These are phyloP conservation scores for Apolygus lucorum DNA, from an alignment of 1,140 invertebrate species.

Conservation along the genomic window DNA sequence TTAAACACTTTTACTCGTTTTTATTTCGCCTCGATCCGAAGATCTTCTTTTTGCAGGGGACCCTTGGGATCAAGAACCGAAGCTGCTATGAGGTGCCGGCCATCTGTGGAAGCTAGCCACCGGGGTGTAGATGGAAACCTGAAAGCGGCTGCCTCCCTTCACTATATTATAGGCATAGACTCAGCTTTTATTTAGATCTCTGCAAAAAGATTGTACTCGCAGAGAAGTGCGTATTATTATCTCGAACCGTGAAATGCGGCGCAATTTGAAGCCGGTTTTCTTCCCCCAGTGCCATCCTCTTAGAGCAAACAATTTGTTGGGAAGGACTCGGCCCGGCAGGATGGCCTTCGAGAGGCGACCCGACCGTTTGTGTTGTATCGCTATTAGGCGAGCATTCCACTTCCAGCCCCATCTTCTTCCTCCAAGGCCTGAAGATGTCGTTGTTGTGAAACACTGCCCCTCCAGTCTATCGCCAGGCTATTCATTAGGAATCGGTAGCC, in stretches of 20 bases:
- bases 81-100: not conserved
- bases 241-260: not conserved
- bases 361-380: conserved; percentile 8
- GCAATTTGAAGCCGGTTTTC: not conserved
- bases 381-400: conserved; percentile 12
- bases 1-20: not conserved
- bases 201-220: not conserved
- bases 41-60: not conserved
- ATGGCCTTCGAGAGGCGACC: not conserved
- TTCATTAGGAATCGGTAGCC: conserved; percentile 7
- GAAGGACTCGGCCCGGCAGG: not conserved
- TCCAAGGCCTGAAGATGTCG: conserved; percentile 9
- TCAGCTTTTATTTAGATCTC: not conserved
- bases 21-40: not conserved
- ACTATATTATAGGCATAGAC: too few species aligned
- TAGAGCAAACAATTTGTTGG: conserved; percentile 7
- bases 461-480: not conserved
- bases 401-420: not conserved
- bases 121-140: too few species aligned
- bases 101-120: not conserved
- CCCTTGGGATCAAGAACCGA: not conserved
- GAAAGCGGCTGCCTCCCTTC: too few species aligned
- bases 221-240: not conserved
- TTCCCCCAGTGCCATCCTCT: not conserved
- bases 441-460: conserved; percentile 10